These are phyloP conservation scores for Odocoileus virginianus DNA, from an alignment of 2,113 vertebrate genomes.

Conservation along the genomic window DNA sequence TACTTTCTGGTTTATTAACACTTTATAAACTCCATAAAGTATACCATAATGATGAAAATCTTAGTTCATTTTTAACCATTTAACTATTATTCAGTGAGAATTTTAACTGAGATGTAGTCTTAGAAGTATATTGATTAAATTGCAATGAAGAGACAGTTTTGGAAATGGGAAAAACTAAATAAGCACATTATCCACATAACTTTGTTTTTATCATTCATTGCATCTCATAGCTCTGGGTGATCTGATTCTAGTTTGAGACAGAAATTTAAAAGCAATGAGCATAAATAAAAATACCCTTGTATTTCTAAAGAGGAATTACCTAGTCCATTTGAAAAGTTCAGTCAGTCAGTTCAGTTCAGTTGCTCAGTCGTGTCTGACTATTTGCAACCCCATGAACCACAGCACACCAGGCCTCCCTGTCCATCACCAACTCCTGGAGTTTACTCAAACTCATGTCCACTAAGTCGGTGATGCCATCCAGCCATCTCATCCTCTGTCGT, in stretches of 20 bases:
- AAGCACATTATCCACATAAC: background rate
- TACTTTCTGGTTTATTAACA: background rate
- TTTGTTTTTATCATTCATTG: background rate
- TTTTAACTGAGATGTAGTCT: background rate
- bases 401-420: background rate
- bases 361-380: accelerated
- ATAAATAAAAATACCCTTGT: background rate
- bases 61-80: background rate
- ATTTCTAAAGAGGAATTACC: background rate
- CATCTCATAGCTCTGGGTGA: background rate
- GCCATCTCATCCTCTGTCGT: background rate
- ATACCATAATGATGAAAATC: background rate
- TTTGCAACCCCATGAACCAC: accelerated
- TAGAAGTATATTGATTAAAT: background rate
- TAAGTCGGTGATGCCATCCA: background rate
- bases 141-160: background rate
- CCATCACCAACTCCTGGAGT: background rate
- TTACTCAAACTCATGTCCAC: background rate
- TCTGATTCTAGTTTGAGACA: background rate
- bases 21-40: background rate
- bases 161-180: background rate
- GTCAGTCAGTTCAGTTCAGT: background rate
- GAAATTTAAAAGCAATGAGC: background rate
- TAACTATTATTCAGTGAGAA: background rate
- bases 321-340: background rate